Conservation (phyloP, 2,797 vertebrate species). For the Karalla daura region DNA sequence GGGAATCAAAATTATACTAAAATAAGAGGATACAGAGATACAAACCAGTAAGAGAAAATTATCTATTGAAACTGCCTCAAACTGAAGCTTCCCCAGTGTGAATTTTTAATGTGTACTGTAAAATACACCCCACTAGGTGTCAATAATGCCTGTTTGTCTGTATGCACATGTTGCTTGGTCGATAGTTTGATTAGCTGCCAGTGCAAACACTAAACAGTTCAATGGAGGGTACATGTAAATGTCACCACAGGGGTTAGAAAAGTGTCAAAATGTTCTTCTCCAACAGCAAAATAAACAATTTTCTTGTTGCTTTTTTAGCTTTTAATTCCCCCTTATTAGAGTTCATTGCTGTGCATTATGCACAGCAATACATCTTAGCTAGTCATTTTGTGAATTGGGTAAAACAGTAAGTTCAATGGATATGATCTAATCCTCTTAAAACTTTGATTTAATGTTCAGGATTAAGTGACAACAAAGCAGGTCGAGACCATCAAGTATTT, state of each 20-base stretch:
- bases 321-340: background rate
- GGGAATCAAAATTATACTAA: too few species aligned
- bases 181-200: background rate
- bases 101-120: slow-evolving; percentile 6
- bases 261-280: background rate
- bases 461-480: too few species aligned
- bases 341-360: background rate
- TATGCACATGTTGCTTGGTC: slow-evolving; percentile 2
- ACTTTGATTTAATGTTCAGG: too few species aligned
- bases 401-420: too few species aligned
- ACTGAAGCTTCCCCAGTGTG: background rate
- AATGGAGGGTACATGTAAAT: background rate
- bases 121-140: background rate
- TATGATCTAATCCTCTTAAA: too few species aligned
- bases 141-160: background rate
- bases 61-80: background rate
- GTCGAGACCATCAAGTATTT: too few species aligned
- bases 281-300: background rate
- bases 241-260: background rate
- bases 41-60: too few species aligned
- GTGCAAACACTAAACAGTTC: background rate
- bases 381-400: background rate
- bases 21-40: too few species aligned
- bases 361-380: background rate
- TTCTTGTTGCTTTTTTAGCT: background rate